Conservation (phyloP, 30 jellyfish, hydroid and myxozoan species). For the Turritopsis dohrnii region DNA sequence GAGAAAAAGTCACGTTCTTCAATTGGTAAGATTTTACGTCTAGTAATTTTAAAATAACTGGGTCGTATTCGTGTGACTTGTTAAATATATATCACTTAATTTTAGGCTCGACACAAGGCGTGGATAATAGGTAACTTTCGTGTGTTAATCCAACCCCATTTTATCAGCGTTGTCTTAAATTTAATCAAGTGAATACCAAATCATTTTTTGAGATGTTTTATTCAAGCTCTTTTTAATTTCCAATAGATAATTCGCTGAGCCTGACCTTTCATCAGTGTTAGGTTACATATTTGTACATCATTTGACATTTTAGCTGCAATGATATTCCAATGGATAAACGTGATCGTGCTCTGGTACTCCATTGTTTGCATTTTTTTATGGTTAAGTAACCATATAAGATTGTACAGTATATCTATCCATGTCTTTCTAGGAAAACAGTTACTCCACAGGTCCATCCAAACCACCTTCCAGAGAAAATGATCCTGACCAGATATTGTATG, state of each 20-base stretch:
- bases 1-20: background rate
- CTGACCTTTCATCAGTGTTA: too few species aligned
- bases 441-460: background rate
- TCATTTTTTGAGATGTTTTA: too few species aligned
- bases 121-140: background rate
- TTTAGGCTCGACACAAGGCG: background rate
- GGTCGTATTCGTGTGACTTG: background rate
- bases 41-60: background rate
- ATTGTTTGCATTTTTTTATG: background rate
- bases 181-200: too few species aligned
- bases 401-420: background rate
- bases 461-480: slow-evolving; percentile 1
- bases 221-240: background rate
- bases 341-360: background rate
- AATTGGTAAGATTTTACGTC: background rate
- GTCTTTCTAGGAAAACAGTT: background rate
- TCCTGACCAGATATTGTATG: slow-evolving; percentile 29
- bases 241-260: too few species aligned
- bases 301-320: background rate
- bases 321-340: background rate
- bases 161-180: background rate
- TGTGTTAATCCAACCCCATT: background rate
- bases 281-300: too few species aligned
- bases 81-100: too few species aligned
- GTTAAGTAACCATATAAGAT: background rate